Percentiles rank a stretch among this genome's conserved stretches.
Conservation (phyloP, 2,888 invertebrate species). For the Drosophila demipolita region DNA sequence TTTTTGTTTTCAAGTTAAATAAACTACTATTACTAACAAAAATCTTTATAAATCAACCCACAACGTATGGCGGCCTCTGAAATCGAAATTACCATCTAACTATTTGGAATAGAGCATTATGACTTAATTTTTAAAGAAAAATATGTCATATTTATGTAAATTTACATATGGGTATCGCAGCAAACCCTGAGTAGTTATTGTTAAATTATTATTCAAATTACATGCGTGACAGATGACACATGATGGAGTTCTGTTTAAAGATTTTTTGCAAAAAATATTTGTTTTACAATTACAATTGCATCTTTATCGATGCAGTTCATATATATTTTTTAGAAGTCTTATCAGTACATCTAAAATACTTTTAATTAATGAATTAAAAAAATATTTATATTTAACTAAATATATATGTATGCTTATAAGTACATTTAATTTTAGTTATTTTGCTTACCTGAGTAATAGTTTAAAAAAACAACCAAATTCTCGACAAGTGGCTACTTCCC, state of each 20-base stretch:
- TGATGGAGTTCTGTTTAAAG: slow-evolving; percentile 10
- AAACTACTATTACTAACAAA: neutral
- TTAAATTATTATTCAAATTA: slow-evolving; percentile 73
- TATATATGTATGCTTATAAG: neutral
- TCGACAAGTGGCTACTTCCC: slow-evolving; percentile 93
- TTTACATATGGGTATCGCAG: slow-evolving; percentile 1
- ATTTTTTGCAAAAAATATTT: neutral
- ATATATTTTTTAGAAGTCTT: rapidly evolving
- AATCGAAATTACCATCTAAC: neutral
- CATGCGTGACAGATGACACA: slow-evolving; percentile 74
- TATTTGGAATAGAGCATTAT: neutral
- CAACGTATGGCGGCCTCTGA: too few relatives aligned
- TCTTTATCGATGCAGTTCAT: neutral
- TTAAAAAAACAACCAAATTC: slow-evolving; percentile 95
- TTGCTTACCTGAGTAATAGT: slow-evolving; percentile 90
- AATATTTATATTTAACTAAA: neutral
- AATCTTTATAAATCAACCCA: neutral
- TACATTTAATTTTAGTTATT: neutral
- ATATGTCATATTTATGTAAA: neutral
- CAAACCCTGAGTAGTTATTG: slow-evolving; percentile 35
- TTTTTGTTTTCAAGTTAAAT: neutral
- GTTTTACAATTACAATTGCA: too few relatives aligned
- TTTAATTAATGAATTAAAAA: neutral
- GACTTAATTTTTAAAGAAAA: neutral
- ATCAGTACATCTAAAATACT: neutral